Evolutionary conservation across 23 tunicate species (phyloP).

Genomic region (Styela plicata): DNA sequence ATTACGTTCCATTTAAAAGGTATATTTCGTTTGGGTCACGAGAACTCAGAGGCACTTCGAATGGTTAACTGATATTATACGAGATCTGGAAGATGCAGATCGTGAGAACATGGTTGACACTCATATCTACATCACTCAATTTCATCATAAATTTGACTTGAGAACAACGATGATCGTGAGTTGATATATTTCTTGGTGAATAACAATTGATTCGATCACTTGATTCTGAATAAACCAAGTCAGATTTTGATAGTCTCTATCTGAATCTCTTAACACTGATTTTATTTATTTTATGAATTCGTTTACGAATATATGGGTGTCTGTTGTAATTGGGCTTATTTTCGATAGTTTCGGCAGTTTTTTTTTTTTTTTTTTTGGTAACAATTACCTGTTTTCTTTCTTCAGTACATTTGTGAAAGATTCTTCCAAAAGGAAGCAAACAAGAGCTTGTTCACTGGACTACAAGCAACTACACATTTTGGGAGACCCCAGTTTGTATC

Average conservation of each 20-base stretch:
- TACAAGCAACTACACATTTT: conserved; percentile 89
- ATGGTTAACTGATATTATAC: conserved; percentile 91
- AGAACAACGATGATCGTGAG: conserved; percentile 93
- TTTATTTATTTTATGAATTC: neutral
- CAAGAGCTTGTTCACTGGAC: conserved; percentile 97
- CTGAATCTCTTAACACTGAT: too few relatives aligned
- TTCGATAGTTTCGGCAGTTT: too few relatives aligned
- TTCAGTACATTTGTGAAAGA: conserved; percentile 88
- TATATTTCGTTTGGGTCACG: conserved; percentile 91
- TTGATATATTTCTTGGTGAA: too few relatives aligned
- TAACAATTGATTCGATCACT: too few relatives aligned
- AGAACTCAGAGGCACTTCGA: conserved; percentile 94
- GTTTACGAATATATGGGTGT: neutral
- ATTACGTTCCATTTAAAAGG: conserved; percentile 25
- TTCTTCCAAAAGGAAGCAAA: conserved; percentile 80
- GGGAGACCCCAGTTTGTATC: conserved; percentile 92
- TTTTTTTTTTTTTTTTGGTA: too few relatives aligned
- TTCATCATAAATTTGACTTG: conserved; percentile 77
- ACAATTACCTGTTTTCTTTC: too few relatives aligned
- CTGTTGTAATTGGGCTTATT: neutral
- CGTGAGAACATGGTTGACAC: conserved; percentile 71
- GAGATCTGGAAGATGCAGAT: conserved; percentile 61
- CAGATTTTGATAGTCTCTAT: neutral
- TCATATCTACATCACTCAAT: conserved; percentile 95
- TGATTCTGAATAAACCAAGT: too few relatives aligned